Base-by-base conservation (phyloP, 1,140 invertebrate species). In the Battus philenor region DNA sequence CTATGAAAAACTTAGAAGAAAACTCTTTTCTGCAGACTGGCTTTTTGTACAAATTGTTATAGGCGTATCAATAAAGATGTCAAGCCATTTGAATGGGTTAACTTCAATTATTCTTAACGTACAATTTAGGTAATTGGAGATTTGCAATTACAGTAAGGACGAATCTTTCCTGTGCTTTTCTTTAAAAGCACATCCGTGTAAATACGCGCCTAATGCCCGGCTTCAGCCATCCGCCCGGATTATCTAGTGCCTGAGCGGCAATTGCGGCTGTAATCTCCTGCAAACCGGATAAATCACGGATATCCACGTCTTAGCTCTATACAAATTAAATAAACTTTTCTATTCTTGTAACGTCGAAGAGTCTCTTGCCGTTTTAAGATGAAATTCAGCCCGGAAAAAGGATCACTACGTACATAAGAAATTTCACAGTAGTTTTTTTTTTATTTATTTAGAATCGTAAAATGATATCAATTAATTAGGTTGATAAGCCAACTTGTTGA, bases 261-360 rank as follows among this genome's bases (percentile, higher is more conserved):
- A 20, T 29, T 10, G 24, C 2, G 13, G 13, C 26, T 22, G n/a
- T 41, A 9, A 41, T 16, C 38, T 13, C 17, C 38, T 17, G 38
- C 38, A 41, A 41, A 41, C 38, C 27, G 38, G 26, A 41, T 29
- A 26, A 29, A 18, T 41, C 26, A 26, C 38, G 29, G 26, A 3
- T 4, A 29, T 12, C n/a, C 38, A 15, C 12, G 24, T 16, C 38
- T 41, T 41, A 41, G 38, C 2, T n/a, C 10, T 29, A 26, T 29
- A 41, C 13, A n/a, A 18, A 17, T 30, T 7, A 29, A 29, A 41
- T 29, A 41, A 17, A 29, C n/a, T n/a, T n/a, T n/a, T n/a, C n/a
- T n/a, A n/a, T n/a, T n/a, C n/a, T n/a, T n/a, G n/a, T n/a, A n/a
- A n/a, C n/a, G n/a, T n/a, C n/a, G n/a, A n/a, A n/a, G n/a, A n/a